Evolutionary conservation across 2,797 vertebrate species (phyloP), one percentile per base, ranked within the genome.

Genomic region (Protosalanx chinensis): DNA sequence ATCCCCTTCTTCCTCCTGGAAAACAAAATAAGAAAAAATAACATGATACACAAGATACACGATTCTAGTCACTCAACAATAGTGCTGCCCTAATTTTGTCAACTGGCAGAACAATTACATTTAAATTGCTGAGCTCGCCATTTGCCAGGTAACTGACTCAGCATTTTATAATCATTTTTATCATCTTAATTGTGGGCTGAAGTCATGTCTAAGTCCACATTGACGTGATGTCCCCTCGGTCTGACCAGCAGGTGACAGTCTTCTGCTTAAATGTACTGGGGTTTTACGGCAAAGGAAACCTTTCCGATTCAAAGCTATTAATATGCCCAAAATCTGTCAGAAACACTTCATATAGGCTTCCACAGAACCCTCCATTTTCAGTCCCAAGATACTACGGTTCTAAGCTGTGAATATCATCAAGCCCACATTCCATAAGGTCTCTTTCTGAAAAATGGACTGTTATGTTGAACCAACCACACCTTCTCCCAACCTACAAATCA

Each of bases 1-100:
- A 16, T 97, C 95, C 0, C 95, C 96, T 88, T 98, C 97, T 81
- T 98, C 98, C 79, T 98, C 96, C 97, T 99, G 33, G 6, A 80
- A 23, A 78, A 65, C 23, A 67, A 3, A 74, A 53, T 4, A 53
- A 15, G 51, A 18, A 27, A 37, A 2, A 61, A 16, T 76, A 72
- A 18, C 64, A 13, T 32, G 66, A 53, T 18, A n/a, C 51, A 8
- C 51, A 56, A 1, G 4, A 16, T n/a, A 16, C 51, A n/a, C 18
- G 18, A n/a, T 56, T 56, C 18, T 56, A 56, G 51, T 56, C 51
- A 16, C 51, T 56, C 18, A 16, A 56, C 51, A n/a, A n/a, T 16
- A 56, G 18, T n/a, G 5, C 51, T 46, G 41, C 41, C 41, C 12
- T 46, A 3, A 12, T 46, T 46, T 46, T 46, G 41, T 46, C 41